Percentiles rank a stretch among this genome's conserved stretches.
Evolutionary conservation across 1,140 invertebrate species (phyloP).

Genomic region (Drosophila pachea): DNA sequence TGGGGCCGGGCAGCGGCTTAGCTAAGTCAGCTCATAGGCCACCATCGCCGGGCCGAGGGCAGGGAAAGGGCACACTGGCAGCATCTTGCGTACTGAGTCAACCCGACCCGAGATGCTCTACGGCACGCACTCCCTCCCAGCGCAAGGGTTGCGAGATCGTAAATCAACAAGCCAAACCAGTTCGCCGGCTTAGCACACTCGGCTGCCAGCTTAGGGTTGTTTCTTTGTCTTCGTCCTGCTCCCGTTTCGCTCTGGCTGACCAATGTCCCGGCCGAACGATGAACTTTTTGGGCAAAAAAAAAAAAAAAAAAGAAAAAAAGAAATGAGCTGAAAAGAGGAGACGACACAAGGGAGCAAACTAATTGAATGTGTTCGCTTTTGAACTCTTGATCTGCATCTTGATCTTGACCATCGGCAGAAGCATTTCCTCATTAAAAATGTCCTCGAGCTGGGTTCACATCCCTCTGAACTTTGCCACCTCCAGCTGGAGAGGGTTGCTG

Average conservation of each 20-base stretch:
- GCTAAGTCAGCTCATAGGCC: constrained; percentile 7
- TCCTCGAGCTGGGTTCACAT: constrained; percentile 33
- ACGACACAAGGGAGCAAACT: constrained; percentile 29
- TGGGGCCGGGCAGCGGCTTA: constrained; percentile 7
- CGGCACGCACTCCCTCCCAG: constrained; percentile 26
- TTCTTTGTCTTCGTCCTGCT: constrained; percentile 5
- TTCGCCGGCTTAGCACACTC: constrained; percentile 53
- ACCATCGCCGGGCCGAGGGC: too few species aligned
- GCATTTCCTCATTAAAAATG: constrained; percentile 66
- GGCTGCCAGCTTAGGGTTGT: constrained; percentile 21
- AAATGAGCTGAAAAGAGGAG: too few species aligned
- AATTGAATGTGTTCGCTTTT: constrained; percentile 61
- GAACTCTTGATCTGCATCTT: constrained; percentile 46
- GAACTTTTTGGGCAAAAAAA: constrained; percentile 61
- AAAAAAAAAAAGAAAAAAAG: neutral
- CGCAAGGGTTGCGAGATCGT: constrained; percentile 48
- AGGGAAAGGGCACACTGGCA: constrained; percentile 56
- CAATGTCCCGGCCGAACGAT: constrained; percentile 53
- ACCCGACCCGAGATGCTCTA: constrained; percentile 37
- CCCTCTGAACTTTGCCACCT: constrained; percentile 48
- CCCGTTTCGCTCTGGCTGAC: constrained; percentile 37
- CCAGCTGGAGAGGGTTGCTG: constrained; percentile 39
- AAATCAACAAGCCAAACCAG: constrained; percentile 67
- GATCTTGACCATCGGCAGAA: constrained; percentile 26
- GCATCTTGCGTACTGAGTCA: constrained; percentile 19